Evolutionary conservation across 2,113 vertebrate genomes (phyloP).

Genomic region (Cnemophilus loriae): DNA sequence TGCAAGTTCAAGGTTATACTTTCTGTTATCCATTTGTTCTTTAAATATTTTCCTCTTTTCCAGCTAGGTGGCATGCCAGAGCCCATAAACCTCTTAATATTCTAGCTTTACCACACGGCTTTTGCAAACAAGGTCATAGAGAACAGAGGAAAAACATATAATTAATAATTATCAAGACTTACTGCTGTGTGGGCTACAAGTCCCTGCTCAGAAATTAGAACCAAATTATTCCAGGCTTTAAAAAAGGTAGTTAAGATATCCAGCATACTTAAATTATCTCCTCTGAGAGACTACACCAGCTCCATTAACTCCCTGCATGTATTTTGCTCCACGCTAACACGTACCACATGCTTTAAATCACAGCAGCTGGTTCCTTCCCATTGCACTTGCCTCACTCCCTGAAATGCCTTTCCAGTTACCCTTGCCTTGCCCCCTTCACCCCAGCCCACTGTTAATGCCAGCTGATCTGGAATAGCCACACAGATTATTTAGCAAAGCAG

Average conservation of each 20-base stretch:
- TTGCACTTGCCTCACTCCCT: neutral
- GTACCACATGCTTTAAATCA: neutral
- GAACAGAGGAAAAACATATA: constrained; percentile 47
- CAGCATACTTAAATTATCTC: constrained; percentile 9
- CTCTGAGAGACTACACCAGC: neutral
- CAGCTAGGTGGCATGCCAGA: neutral
- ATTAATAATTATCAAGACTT: constrained; percentile 57
- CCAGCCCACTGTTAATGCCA: neutral
- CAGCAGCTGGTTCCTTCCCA: neutral
- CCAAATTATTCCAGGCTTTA: constrained; percentile 28
- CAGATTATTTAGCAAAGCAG: neutral
- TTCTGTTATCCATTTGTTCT: neutral
- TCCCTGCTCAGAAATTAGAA: constrained; percentile 52
- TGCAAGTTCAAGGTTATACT: neutral
- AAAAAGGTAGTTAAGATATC: constrained; percentile 34
- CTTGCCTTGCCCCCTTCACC: neutral
- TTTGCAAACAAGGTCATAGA: constrained; percentile 46
- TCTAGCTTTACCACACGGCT: neutral
- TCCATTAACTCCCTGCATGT: neutral
- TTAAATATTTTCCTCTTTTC: neutral
- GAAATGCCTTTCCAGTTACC: neutral
- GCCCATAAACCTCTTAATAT: neutral
- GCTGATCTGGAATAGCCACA: neutral
- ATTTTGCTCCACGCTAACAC: neutral
- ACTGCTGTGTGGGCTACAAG: constrained; percentile 35